Evolutionary conservation across 2,113 vertebrate species (phyloP), one percentile per base, ranked within the genome.

Genomic region (Platycercus adscitus): DNA sequence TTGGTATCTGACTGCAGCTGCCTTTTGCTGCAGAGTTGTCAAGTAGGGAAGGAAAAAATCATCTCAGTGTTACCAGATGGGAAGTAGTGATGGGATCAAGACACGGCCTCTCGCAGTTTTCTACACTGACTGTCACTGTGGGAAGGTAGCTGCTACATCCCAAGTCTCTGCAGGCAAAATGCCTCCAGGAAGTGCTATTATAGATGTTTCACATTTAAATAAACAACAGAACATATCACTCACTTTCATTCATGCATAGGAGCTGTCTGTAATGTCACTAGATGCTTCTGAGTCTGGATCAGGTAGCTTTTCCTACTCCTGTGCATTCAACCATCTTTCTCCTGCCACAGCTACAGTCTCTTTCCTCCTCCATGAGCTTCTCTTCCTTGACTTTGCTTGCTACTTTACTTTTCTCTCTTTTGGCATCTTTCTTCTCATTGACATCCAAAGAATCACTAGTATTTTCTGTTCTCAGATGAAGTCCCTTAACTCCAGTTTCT

Each of bases 101-200:
- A 89, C 84, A 81, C 0, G 3, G 44, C 24, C 56, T 76, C 47
- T 90, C 76, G 26, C 69, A 91, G 43, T 75, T 86, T 93, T 81
- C 79, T 81, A 41, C 61, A 31, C 77, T 56, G 82, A n/a, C 78
- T 86, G 60, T 81, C 80, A 87, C 78, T 76, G 84, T 91, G 81
- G 44, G 89, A 86, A 92, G 63, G 86, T 89, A 64, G 68, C 29
- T 93, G 93, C 69, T 89, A 81, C 61, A 87, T 75, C 81, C 89
- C 8, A 24, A 84, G 47, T 28, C 56, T 92, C 65, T 77, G 63
- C 39, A 78, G 23, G 55, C 37, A 55, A 88, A 94, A 93, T 91
- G 43, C 77, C 72, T 82, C 73, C 84, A 92, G 81, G 52, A 92
- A 76, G 68, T 56, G 60, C 53, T 83, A 25, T 60, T 91, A 60